A percentile compares a stretch with the other conserved stretches of the same genome.
Evolutionary conservation across 2,113 vertebrate genomes (phyloP).

Genomic region (Scatophagus argus): DNA sequence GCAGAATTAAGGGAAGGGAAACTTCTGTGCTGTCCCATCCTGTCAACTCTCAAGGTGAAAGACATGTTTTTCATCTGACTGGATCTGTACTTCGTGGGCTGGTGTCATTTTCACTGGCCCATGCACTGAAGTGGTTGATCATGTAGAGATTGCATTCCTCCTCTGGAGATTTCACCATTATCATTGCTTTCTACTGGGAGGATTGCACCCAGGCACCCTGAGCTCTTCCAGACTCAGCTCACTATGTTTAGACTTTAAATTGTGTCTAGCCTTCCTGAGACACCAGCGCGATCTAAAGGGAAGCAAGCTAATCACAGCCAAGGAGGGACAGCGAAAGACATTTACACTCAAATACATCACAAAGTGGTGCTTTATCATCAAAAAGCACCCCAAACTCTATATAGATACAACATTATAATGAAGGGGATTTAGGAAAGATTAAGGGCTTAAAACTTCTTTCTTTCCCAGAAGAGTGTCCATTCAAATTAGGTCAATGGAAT

Average conservation of each 20-base stretch:
- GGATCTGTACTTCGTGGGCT: constrained; percentile 31
- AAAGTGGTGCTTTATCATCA: constrained; percentile 38
- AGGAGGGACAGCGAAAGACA: constrained; percentile 8
- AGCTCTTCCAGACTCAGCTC: constrained; percentile 29
- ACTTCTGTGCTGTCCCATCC: constrained; percentile 23
- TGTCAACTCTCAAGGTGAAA: constrained; percentile 53
- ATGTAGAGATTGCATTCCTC: constrained; percentile 46
- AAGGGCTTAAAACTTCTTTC: constrained; percentile 57
- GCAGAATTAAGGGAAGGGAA: constrained; percentile 27
- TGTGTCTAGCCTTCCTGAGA: constrained; percentile 22
- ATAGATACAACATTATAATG: constrained; percentile 45
- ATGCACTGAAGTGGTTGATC: constrained; percentile 45
- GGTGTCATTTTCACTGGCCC: constrained; percentile 46
- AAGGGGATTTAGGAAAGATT: constrained; percentile 63
- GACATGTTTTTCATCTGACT: constrained; percentile 47
- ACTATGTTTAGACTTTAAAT: constrained; percentile 21
- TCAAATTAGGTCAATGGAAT: constrained; percentile 59
- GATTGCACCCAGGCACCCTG: constrained; percentile 10
- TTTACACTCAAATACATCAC: constrained; percentile 41
- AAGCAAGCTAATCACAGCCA: constrained; percentile 39
- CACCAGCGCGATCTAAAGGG: constrained; percentile 26
- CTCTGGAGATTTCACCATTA: constrained; percentile 48
- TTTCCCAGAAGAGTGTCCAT: constrained; percentile 58
- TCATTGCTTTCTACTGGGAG: constrained; percentile 32
- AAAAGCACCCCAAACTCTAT: constrained; percentile 38